Base-by-base conservation (phyloP, 2,888 invertebrate species). In the Heteromurus nitidus region DNA sequence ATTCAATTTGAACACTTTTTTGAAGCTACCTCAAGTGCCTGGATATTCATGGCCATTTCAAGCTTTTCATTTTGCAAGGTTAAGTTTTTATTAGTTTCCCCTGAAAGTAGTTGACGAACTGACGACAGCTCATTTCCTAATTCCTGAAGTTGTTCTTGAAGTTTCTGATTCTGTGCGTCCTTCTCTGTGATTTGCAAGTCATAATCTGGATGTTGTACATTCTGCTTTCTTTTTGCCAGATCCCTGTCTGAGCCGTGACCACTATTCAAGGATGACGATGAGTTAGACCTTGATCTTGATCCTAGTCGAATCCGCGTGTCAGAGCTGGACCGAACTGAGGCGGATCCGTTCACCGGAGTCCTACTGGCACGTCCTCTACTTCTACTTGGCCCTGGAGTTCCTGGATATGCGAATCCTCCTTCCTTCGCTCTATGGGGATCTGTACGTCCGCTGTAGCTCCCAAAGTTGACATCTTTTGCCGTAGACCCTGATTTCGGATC, bases 391-490 rank as follows among this genome's bases (percentile, higher is more conserved):
- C 16, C 42, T 42, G 64, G 64, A 1, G 50, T 69, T 20, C 26
- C 60, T 3, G 62, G 62, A 62, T 31, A 58, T 31, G 30, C 60
- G 13, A 62, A 60, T 2, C 22, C 55, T 20, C 72, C 72, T 26
- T 42, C 70, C 3, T 58, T 24, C 16, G 3, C n/a, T 22, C 22
- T 44, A 1, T 2, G 1, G 11, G 31, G 26, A 5, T 44, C 72
- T 2, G 24, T 13, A 0, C 72, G 42, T 5, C 44, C 62, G 28
- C 60, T 62, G 62, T 60, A 72, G 36, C 2, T 1, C 11, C 20
- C 72, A 72, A 72, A 72, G 13, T 72, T 72, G 18, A 60, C 47
- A 1, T 28, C 72, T 18, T 44, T 60, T 5, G 24, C 70, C 3
- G 44, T 5, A 2, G 60, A 30, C 16, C 30, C 30, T 11, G 44